Evolutionary conservation across 2,797 vertebrate species (phyloP).

Genomic region (Uromys caudimaculatus): DNA sequence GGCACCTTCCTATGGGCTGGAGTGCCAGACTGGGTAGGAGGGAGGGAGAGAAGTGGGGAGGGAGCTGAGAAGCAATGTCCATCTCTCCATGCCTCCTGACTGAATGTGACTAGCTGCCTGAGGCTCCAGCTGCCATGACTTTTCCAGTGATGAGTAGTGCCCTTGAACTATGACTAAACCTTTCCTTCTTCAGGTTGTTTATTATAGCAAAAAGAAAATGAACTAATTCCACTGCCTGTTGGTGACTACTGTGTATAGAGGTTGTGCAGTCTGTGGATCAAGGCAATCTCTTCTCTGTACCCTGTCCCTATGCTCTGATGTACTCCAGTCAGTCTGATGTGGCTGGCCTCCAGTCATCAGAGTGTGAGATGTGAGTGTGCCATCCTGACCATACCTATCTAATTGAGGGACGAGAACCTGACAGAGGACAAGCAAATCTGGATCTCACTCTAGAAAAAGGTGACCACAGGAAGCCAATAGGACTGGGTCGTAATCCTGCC

Average conservation of each 20-base stretch:
- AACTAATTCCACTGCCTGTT: not conserved
- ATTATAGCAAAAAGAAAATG: not conserved
- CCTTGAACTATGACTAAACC: not conserved
- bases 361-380: not conserved
- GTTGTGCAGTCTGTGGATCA: not conserved
- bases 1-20: not conserved
- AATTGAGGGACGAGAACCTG: not conserved
- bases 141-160: not conserved
- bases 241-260: not conserved
- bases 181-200: no score
- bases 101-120: not conserved
- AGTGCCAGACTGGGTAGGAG: not conserved
- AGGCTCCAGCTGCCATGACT: not conserved
- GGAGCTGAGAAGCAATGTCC: not conserved
- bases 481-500: not conserved
- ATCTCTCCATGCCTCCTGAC: not conserved
- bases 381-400: not conserved
- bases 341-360: not conserved
- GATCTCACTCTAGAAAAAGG: not conserved
- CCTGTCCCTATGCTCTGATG: accelerated
- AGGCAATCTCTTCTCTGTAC: not conserved
- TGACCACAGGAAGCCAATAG: accelerated
- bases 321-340: no score
- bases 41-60: not conserved
- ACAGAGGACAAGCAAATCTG: not conserved